phyloP scores from a whole-genome alignment of 2,888 invertebrate species.

The Heliconius sara region DNA sequence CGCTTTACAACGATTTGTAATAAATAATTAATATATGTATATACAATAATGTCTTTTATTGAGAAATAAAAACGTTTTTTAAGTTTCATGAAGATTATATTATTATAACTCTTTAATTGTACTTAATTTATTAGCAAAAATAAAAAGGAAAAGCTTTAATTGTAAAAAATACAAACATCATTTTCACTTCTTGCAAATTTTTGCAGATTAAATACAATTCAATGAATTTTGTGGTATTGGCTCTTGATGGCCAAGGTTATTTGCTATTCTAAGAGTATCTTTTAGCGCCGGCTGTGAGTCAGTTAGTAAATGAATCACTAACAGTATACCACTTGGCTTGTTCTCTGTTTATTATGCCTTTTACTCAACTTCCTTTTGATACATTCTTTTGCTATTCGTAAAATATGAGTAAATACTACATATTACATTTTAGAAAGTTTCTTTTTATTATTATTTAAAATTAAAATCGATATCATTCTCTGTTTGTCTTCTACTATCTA shows the following conservation, averaged over 20 bases:
- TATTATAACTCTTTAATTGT: too few relatives aligned
- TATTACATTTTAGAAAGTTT: neutral
- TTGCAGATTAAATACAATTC: slow-evolving; percentile 40
- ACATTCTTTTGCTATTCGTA: slow-evolving; percentile 15
- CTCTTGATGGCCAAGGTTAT: slow-evolving; percentile 72
- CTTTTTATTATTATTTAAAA: neutral
- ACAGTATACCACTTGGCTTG: slow-evolving; percentile 65
- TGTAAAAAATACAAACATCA: neutral
- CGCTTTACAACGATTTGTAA: neutral
- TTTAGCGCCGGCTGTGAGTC: slow-evolving; percentile 73
- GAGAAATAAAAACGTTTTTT: neutral
- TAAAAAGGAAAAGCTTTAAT: too few relatives aligned
- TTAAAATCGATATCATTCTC: neutral
- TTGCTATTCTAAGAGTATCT: slow-evolving; percentile 77
- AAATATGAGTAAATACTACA: neutral
- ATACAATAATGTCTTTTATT: neutral
- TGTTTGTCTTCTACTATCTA: too few relatives aligned
- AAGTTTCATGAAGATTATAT: too few relatives aligned
- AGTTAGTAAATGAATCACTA: slow-evolving; percentile 68
- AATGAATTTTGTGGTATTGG: slow-evolving; percentile 48
- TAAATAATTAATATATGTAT: too few relatives aligned
- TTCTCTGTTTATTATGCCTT: slow-evolving; percentile 62
- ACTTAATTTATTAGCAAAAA: neutral
- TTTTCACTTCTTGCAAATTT: slow-evolving; percentile 19
- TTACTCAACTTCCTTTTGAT: slow-evolving; percentile 35